phyloP scores from a whole-genome alignment of 2,113 vertebrate genomes.

The Phyllostomus hastatus region DNA sequence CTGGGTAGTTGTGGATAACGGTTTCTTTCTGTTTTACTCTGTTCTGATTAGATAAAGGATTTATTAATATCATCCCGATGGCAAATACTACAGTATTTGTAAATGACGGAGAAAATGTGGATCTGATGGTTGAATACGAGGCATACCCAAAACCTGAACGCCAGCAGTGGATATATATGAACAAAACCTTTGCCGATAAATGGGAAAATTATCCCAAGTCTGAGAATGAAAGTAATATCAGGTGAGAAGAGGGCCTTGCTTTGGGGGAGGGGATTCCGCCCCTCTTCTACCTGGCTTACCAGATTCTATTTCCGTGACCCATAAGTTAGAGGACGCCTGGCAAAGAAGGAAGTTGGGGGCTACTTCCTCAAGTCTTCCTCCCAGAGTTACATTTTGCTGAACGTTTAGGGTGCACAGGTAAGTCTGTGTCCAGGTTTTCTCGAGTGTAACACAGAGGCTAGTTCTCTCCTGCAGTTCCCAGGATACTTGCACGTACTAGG shows the following conservation, averaged over 20 bases:
- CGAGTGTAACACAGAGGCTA: not conserved
- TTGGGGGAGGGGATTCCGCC: not conserved
- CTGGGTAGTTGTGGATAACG: not conserved
- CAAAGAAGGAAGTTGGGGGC: not conserved
- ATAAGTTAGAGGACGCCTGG: accelerated
- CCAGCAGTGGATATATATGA: slow-evolving; percentile 91
- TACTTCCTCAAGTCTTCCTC: not conserved
- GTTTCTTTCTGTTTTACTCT: slow-evolving; percentile 45
- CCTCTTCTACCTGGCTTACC: not conserved
- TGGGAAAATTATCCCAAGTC: slow-evolving; percentile 90
- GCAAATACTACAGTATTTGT: slow-evolving; percentile 88
- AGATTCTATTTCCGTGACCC: not conserved
- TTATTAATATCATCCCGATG: slow-evolving; percentile 84
- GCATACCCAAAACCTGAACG: slow-evolving; percentile 88
- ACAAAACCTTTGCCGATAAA: slow-evolving; percentile 85
- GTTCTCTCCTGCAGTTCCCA: not conserved
- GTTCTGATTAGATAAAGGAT: slow-evolving; percentile 88
- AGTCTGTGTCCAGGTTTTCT: not conserved
- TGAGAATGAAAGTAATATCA: slow-evolving; percentile 84
- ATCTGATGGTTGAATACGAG: slow-evolving; percentile 87
- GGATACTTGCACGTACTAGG: not conserved
- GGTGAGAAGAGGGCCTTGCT: slow-evolving; percentile 78
- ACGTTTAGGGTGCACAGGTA: not conserved
- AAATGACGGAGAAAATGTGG: slow-evolving; percentile 91
- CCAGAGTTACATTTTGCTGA: not conserved